Base-by-base conservation (phyloP, 2,888 invertebrate species). In the Drosophila birchii region DNA sequence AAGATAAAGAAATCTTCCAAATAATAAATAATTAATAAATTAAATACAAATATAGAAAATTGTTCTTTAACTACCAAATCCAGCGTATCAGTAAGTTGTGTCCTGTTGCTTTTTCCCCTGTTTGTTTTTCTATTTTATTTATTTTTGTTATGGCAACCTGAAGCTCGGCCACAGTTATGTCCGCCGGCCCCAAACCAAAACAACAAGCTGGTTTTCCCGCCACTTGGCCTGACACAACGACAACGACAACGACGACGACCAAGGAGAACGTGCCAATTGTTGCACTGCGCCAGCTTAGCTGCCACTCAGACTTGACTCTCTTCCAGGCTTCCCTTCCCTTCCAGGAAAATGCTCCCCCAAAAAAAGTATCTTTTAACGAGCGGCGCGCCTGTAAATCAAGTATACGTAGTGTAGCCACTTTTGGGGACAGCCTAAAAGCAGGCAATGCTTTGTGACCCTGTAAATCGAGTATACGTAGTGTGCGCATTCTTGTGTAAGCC, bases 181-280 rank as follows among this genome's bases (percentile, higher is more conserved):
- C 67, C 67, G 68, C 39, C 55, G 39, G 36, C 68, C 51, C 51
- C 51, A 36, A 51, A 20, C 34, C 49, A 41, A 56, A 67, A 67
- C 66, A 39, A 51, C 51, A 57, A 67, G 38, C 68, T 67, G 66
- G 66, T 36, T 66, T 68, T 68, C 41, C 67, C 56, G 67, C 67
- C 67, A 36, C 39, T 66, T 38, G 63, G 38, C 38, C 51, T 57
- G 47, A 11, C 11, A 11, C 29, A 29, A 29, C 47, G 12, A 12
- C 29, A 12, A 18, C 26, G n/a, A 26, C 26, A n/a, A 32, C 26
- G 11, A 26, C 26, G 26, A 11, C 9, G 26, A 29, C 29, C 16
- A 12, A n/a, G 45, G 60, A 63, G 45, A 39, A 63, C 59, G 18
- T 29, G 63, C 63, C 63, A 49, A 61, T 64, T 64, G 61, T 61